A percentile compares a stretch with the other conserved stretches of the same genome.
phyloP scores from a whole-genome alignment of 2,113 vertebrate genomes.

The Tupaia tana region DNA sequence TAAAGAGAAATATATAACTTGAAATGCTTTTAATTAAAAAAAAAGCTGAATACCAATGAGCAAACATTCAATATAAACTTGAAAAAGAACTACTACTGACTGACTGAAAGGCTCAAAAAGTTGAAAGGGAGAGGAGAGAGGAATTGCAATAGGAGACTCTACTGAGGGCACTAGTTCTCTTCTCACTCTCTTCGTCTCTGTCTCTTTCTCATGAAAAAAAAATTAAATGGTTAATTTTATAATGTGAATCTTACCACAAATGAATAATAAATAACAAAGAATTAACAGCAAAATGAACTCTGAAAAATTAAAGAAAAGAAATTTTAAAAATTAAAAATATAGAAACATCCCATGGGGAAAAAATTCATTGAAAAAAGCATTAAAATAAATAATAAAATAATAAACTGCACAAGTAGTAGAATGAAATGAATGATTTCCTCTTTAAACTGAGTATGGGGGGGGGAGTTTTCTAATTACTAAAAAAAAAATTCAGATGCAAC shows the following conservation, averaged over 20 bases:
- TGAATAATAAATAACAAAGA: too few species aligned
- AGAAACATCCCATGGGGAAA: not conserved
- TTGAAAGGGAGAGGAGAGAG: too few species aligned
- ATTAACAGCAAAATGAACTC: not conserved
- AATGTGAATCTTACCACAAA: too few species aligned
- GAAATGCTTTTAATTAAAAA: not conserved
- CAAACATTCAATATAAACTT: not conserved
- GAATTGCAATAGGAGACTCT: too few species aligned
- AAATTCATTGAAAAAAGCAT: not conserved
- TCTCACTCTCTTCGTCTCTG: too few species aligned
- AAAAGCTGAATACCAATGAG: not conserved
- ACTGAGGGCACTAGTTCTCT: too few species aligned
- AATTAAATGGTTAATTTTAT: too few species aligned
- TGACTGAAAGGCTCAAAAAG: too few species aligned
- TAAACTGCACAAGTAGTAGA: not conserved
- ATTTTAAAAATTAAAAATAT: constrained; percentile 14
- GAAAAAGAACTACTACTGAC: not conserved
- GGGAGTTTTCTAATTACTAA: not conserved
- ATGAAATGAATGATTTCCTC: constrained; percentile 4
- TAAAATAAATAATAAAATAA: constrained; percentile 15
- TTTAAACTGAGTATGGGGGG: not conserved
- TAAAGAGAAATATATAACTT: not conserved
- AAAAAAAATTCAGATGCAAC: not conserved
- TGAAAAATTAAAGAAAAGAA: constrained; percentile 25
- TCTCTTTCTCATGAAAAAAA: too few species aligned